Conservation (phyloP, 2,113 vertebrate species). For the Corythaixoides concolor region DNA sequence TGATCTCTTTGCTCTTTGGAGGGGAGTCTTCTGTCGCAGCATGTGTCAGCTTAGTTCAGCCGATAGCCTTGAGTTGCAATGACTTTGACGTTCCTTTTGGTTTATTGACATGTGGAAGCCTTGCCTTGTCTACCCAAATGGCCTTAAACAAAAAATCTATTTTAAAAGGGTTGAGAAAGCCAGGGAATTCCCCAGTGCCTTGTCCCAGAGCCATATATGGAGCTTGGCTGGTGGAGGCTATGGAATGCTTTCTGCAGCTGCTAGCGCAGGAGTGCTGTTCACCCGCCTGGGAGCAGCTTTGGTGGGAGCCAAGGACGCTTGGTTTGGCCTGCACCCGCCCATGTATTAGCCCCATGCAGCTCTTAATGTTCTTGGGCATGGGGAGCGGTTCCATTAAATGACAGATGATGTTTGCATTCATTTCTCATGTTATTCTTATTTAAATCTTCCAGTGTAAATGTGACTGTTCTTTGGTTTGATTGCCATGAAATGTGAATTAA, state of each 20-base stretch:
- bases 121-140: not conserved
- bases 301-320: not conserved
- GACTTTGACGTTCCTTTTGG: not conserved
- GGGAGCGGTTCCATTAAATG: not conserved
- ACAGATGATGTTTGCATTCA: not conserved
- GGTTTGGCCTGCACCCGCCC: not conserved
- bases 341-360: not conserved
- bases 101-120: not conserved
- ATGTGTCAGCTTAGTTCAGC: not conserved
- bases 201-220: not conserved
- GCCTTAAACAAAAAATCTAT: not conserved
- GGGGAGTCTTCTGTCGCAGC: rapidly evolving
- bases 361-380: not conserved
- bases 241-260: not conserved
- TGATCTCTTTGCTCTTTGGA: not conserved
- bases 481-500: conserved; percentile 11
- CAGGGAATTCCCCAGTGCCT: not conserved
- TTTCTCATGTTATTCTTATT: not conserved
- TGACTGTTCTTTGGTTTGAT: not conserved
- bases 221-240: not conserved
- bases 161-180: not conserved
- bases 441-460: not conserved
- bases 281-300: not conserved
- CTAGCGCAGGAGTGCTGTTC: not conserved
- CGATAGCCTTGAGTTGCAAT: not conserved